Base-by-base conservation (phyloP, 2,888 invertebrate species). In the Caenorhabditis auriculariae region DNA sequence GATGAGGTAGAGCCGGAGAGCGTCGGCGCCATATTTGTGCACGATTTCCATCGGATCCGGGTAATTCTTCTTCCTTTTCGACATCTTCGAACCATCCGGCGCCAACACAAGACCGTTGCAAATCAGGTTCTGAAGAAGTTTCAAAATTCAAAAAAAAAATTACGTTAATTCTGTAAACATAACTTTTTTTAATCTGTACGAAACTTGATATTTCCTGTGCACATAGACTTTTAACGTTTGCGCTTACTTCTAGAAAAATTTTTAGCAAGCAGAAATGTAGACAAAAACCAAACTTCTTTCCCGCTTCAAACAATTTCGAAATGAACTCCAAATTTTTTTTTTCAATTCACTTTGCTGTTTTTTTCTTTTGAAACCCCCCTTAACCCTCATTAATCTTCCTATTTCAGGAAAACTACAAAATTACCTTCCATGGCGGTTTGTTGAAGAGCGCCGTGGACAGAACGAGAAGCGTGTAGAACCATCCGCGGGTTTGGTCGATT, bases 41-140 rank as follows among this genome's bases (percentile, higher is more conserved):
- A 95, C 87, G 32, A 87, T 83, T 75, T 90, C 89, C 84, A 93
- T 85, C 0, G 98, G 96, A 85, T 98, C 95, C 0, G 98, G 98
- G 83, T 94, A 98, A 82, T 98, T 98, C 83, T 95, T 93, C 85
- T 95, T 95, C 27, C 96, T 87, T 83, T 98, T 99, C 0, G 95
- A 95, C 98, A 98, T 99, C 84, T 99, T 99, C 82, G 94, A 93
- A 0, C 98, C 98, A 85, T 98, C 96, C 32, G 95, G 61, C 1
- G 81, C 96, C 59, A 99, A 85, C 0, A 99, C 90, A 55, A 98
- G 86, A 1, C 98, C 98, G 83, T 93, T 96, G 19, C 90, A 93
- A 69, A 99, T 92, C 39, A 98, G 87, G 84, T 98, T 99, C 83
- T 67, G n/a, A 28, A 57, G n/a, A 19, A 19, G 21, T 44, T 9